phyloP scores from a whole-genome alignment of 2,797 vertebrate species.

The Mastacembelus armatus region DNA sequence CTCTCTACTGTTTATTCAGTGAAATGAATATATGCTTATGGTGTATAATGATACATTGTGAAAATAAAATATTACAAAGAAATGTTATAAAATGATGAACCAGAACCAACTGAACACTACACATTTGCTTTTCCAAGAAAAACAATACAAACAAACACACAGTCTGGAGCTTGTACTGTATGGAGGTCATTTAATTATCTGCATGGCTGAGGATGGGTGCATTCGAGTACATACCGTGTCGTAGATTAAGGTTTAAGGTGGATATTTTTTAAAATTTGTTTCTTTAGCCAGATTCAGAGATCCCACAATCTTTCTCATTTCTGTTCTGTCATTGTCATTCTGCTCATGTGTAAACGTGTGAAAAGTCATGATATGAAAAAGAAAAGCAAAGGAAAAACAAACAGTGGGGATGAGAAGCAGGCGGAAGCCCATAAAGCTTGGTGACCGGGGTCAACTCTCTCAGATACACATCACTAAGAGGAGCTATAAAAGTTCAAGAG shows the following conservation, averaged over 20 bases:
- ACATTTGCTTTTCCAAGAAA: neutral
- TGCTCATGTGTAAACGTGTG: constrained; percentile 70
- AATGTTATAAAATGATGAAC: neutral
- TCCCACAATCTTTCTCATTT: constrained; percentile 17
- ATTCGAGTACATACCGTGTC: neutral
- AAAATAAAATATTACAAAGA: constrained; percentile 8
- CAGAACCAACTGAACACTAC: neutral
- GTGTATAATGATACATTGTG: constrained; percentile 1
- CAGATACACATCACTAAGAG: constrained; percentile 83
- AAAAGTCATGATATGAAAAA: constrained; percentile 73
- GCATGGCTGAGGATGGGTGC: neutral
- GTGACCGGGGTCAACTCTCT: constrained; percentile 81
- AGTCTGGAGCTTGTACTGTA: neutral
- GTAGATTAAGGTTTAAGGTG: constrained; percentile 1
- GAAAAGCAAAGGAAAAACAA: constrained; percentile 72
- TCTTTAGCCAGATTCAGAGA: constrained; percentile 22
- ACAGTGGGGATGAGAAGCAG: constrained; percentile 77
- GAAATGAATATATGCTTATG: constrained; percentile 14
- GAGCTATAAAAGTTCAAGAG: constrained; percentile 85
- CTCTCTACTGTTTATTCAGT: constrained; percentile 32
- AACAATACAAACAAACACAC: neutral
- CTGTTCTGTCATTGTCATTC: constrained; percentile 60
- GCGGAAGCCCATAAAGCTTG: constrained; percentile 82
- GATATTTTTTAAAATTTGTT: neutral
- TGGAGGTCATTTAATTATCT: constrained; percentile 9